Conservation (phyloP, 2,797 vertebrate genomes). For the Microchirus variegatus region DNA sequence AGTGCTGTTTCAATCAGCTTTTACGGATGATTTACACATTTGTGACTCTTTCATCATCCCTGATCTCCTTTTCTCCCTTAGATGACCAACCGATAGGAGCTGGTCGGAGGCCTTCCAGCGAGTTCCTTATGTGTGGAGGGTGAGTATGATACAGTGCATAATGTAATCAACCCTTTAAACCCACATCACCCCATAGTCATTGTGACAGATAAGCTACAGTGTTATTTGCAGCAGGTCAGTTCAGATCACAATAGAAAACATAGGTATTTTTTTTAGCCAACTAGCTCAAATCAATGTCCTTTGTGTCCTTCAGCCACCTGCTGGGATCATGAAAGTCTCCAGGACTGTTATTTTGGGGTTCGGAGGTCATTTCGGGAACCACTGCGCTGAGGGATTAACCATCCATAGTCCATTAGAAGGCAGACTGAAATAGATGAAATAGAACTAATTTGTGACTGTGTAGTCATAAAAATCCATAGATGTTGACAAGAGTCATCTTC, state of each 20-base stretch:
- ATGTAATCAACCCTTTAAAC: background rate
- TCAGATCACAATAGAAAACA: background rate
- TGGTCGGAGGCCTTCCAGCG: slow-evolving; percentile 87
- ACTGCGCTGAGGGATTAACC: background rate
- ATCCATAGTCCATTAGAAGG: slow-evolving; percentile 2
- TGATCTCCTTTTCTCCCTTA: slow-evolving; percentile 59
- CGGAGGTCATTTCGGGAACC: background rate
- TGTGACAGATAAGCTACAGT: background rate
- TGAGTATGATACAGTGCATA: slow-evolving; percentile 73
- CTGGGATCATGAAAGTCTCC: background rate
- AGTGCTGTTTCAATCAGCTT: slow-evolving; percentile 5
- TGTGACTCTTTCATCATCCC: background rate
- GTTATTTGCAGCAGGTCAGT: background rate
- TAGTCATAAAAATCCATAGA: too few species aligned
- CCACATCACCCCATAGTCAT: background rate
- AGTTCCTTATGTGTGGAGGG: slow-evolving; percentile 94
- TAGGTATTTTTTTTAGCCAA: background rate
- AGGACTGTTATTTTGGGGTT: background rate
- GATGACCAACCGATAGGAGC: slow-evolving; percentile 89
- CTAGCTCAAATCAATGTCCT: background rate
- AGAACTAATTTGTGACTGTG: too few species aligned
- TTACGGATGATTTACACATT: slow-evolving; percentile 4
- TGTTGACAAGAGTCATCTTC: too few species aligned
- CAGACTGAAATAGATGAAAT: too few species aligned
- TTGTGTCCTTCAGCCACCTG: background rate